Evolutionary conservation across 1,140 invertebrate species (phyloP).

Genomic region (Euborellia annulipes): DNA sequence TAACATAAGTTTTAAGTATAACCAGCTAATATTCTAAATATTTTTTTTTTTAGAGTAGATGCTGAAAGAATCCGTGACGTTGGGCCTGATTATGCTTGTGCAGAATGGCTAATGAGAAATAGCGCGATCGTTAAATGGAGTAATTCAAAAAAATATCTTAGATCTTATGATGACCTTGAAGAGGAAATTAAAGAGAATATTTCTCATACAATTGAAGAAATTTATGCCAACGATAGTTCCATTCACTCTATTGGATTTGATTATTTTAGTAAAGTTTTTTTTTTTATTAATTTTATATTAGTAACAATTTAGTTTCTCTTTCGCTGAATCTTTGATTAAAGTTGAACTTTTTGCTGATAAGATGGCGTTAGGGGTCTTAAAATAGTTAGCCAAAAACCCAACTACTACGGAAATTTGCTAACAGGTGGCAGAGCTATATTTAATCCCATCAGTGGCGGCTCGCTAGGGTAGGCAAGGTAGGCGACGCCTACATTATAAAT

Average conservation of each 20-base stretch:
- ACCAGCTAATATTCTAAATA: too few relatives aligned
- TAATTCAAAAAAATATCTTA: slow-evolving; percentile 31
- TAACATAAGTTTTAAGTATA: too few relatives aligned
- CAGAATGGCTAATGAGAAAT: slow-evolving; percentile 76
- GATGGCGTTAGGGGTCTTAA: too few relatives aligned
- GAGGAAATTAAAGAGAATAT: slow-evolving; percentile 33
- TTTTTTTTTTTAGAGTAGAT: slow-evolving; percentile 43
- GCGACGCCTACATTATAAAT: too few relatives aligned
- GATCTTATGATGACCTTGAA: slow-evolving; percentile 51
- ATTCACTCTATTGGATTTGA: slow-evolving; percentile 63
- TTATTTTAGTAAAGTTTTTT: slow-evolving; percentile 45
- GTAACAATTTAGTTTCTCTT: not conserved
- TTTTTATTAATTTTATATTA: not conserved
- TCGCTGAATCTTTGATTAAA: too few relatives aligned
- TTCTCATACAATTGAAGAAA: too few relatives aligned
- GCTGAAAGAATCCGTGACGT: slow-evolving; percentile 46
- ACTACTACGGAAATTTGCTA: too few relatives aligned
- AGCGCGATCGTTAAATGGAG: slow-evolving; percentile 59
- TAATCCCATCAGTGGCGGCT: too few relatives aligned
- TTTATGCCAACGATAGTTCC: slow-evolving; percentile 59
- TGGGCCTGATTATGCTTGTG: slow-evolving; percentile 73
- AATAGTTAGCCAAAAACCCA: too few relatives aligned
- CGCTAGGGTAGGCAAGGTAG: too few relatives aligned
- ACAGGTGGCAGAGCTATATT: too few relatives aligned
- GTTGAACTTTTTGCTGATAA: too few relatives aligned